Evolutionary conservation across 1,140 invertebrate species (phyloP).

Genomic region (Venustaconcha ellipsiformis): DNA sequence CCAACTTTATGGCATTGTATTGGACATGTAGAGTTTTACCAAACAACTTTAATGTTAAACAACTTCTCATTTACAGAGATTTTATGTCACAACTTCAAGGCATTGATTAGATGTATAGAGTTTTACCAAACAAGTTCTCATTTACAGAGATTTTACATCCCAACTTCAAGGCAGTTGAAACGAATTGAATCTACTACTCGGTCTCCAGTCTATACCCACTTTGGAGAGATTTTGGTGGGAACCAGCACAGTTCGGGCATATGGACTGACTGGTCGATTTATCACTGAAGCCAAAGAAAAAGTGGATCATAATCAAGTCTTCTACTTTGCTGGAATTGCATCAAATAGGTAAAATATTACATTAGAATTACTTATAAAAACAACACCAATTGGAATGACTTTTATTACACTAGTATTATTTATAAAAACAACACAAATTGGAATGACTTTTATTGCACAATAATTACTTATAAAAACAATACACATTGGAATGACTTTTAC

Average conservation of each 20-base stretch:
- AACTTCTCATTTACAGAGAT: no score
- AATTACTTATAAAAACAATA: no score
- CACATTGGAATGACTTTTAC: no score
- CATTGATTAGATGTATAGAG: background rate
- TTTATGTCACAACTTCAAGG: no score
- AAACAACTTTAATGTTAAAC: no score
- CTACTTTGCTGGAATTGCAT: conserved; percentile 58
- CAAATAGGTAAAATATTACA: conserved; percentile 63
- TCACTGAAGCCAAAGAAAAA: conserved; percentile 65
- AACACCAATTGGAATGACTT: no score
- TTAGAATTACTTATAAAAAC: no score
- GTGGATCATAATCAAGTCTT: conserved; percentile 70
- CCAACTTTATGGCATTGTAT: no score
- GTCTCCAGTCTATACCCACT: conserved; percentile 73
- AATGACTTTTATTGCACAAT: conserved; percentile 43
- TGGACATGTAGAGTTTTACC: no score
- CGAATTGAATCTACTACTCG: conserved; percentile 71
- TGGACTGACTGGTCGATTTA: conserved; percentile 69
- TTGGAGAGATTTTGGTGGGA: conserved; percentile 73
- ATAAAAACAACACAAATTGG: no score
- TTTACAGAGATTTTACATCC: conserved; percentile 72
- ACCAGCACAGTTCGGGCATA: conserved; percentile 75
- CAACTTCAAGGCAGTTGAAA: conserved; percentile 72
- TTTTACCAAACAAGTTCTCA: background rate
- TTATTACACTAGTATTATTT: no score